phyloP scores from a whole-genome alignment of 2,888 invertebrate species.

The Mamestra brassicae region DNA sequence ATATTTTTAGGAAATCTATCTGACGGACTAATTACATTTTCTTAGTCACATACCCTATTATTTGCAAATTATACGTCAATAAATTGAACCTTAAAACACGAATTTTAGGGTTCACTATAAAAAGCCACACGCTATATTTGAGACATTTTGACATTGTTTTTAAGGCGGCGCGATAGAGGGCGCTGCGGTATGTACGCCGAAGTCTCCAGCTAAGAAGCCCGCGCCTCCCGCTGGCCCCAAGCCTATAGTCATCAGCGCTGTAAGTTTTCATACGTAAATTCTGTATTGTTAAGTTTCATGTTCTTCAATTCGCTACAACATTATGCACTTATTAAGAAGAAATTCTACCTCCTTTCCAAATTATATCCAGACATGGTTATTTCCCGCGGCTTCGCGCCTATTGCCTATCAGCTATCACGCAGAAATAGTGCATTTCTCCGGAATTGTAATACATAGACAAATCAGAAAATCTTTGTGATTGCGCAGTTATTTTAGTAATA shows the following conservation, averaged over 20 bases:
- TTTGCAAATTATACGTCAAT: no score
- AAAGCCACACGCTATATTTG: neutral
- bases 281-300: no score
- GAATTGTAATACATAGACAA: neutral
- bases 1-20: no score
- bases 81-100: neutral
- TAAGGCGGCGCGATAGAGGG: conserved; percentile 76
- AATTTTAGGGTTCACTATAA: neutral
- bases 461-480: neutral
- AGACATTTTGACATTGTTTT: neutral
- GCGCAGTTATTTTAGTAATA: neutral
- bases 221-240: conserved; percentile 27
- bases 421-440: neutral
- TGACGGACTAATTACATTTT: no score
- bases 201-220: conserved; percentile 44
- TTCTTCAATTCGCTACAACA: no score
- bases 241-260: conserved; percentile 34
- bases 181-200: conserved; percentile 32
- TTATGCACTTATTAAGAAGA: no score
- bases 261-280: conserved; percentile 21
- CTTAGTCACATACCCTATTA: no score
- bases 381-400: no score
- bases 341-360: no score
- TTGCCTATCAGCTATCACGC: no score
- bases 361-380: no score